phyloP scores from a whole-genome alignment of 1,140 invertebrate species.

The Pristionchus pacificus region DNA sequence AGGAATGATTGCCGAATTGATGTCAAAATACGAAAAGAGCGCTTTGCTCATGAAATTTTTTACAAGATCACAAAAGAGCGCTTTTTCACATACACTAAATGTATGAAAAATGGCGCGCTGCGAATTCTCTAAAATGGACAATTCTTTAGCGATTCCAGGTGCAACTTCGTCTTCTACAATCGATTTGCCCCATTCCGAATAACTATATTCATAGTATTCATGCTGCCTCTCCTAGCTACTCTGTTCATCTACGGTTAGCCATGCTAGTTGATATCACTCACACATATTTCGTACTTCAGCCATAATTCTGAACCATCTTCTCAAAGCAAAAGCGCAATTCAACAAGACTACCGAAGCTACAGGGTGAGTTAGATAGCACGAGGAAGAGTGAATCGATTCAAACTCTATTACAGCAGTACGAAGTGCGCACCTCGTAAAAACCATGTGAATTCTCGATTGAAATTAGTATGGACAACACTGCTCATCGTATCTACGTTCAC shows the following conservation, averaged over 20 bases:
- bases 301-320: constrained; percentile 37
- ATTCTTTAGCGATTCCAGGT: constrained; percentile 12
- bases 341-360: constrained; percentile 24
- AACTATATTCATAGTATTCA: constrained; percentile 44
- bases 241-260: constrained; percentile 36
- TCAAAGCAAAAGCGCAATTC: constrained; percentile 46
- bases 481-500: constrained; percentile 46
- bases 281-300: too few relatives aligned
- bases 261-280: not conserved
- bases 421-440: not conserved
- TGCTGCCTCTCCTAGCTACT: constrained; percentile 41
- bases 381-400: constrained; percentile 6
- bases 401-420: too few relatives aligned
- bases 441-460: constrained; percentile 43
- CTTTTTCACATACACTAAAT: too few relatives aligned
- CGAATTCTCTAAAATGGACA: too few relatives aligned
- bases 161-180: constrained; percentile 42
- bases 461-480: constrained; percentile 48
- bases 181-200: constrained; percentile 46
- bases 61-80: too few relatives aligned
- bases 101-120: too few relatives aligned
- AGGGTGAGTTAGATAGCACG: constrained; percentile 2
- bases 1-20: too few relatives aligned
- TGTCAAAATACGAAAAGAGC: too few relatives aligned
- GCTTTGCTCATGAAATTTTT: too few relatives aligned